These are phyloP conservation scores for Morone chrysops DNA, from an alignment of 2,113 vertebrate genomes.

Conservation along the genomic window DNA sequence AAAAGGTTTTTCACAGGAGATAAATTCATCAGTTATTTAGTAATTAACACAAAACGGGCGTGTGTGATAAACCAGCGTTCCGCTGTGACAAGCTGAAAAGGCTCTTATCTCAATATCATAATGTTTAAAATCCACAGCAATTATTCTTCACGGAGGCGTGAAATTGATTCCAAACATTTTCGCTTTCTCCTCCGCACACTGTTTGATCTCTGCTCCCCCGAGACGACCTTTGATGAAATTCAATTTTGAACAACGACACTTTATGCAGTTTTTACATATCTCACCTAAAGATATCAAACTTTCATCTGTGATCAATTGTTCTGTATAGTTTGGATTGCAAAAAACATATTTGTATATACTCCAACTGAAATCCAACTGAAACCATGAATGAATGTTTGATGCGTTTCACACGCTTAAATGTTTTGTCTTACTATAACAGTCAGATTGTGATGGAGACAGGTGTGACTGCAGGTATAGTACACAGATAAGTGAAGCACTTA, in stretches of 20 bases:
- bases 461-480: constrained; percentile 5
- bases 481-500: background rate
- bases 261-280: constrained; percentile 29
- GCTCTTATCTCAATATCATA: constrained; percentile 75
- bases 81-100: constrained; percentile 68
- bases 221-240: constrained; percentile 72
- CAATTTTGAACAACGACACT: constrained; percentile 38
- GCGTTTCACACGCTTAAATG: background rate
- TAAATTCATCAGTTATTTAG: constrained; percentile 63
- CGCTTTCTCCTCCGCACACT: constrained; percentile 68
- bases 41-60: constrained; percentile 72
- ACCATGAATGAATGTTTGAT: background rate
- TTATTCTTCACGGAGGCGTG: constrained; percentile 80
- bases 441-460: constrained; percentile 13
- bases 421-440: background rate
- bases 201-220: constrained; percentile 73
- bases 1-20: constrained; percentile 37
- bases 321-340: background rate
- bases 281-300: constrained; percentile 45
- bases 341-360: background rate
- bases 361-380: constrained; percentile 11
- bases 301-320: constrained; percentile 30
- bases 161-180: constrained; percentile 83
- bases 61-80: constrained; percentile 65
- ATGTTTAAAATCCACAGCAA: constrained; percentile 80